Base-by-base conservation (phyloP, 1,140 invertebrate species). In the Musca vetustissima region DNA sequence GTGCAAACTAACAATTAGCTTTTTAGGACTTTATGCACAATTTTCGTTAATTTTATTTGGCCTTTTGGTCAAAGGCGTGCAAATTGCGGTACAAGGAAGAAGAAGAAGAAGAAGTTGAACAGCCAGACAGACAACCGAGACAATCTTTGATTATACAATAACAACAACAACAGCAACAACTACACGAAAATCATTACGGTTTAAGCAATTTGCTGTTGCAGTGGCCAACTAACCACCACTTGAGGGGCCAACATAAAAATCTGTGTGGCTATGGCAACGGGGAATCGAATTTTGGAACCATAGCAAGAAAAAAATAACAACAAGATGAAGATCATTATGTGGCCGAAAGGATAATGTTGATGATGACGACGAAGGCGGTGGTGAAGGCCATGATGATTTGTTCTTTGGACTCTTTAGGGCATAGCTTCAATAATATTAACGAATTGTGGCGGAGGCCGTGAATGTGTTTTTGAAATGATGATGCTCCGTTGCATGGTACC, bases 21-120 rank as follows among this genome's bases (percentile, higher is more conserved):
- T 61, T 61, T 61, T 61, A 61, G 57, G 57, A 61, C 57, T 61
- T 61, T 61, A 61, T 61, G 57, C 28, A 61, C 57, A 61, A 61
- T 61, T 61, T 61, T 61, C 57, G 57, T 61, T 61, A 61, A 61
- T 61, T 61, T 61, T 61, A 61, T 61, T 61, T 61, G 57, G 57
- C 57, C 57, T 61, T 61, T 36, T 61, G 57, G 57, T 61, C 57
- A 61, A 61, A 61, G 57, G 57, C 57, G 57, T 61, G 57, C 57
- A 61, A 61, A 61, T 61, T 61, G 57, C 57, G 57, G 28, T 61
- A 61, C 57, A 28, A 24, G n/a, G n/a, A n/a, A n/a, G n/a, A n/a
- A n/a, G n/a, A n/a, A n/a, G n/a, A n/a, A n/a, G n/a, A n/a, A 57
- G 53, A 61, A 61, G 57, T 61, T 61, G 19, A 61, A 32, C 53